Evolutionary conservation across 2,797 vertebrate species (phyloP), one percentile per base, ranked within the genome.

Genomic region (Graptemys geographica): DNA sequence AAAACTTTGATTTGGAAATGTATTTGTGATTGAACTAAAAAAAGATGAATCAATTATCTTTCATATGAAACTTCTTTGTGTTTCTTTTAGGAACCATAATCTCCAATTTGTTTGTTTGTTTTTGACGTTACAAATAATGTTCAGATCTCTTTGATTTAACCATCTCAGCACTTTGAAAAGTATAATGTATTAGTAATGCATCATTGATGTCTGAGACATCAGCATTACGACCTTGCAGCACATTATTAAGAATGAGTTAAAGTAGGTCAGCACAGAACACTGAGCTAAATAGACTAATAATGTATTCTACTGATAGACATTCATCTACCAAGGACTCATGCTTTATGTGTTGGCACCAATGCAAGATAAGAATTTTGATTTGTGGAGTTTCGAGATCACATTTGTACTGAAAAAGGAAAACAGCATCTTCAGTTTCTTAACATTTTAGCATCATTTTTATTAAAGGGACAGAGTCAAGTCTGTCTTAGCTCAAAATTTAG

Each of bases 361-460:
- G 93, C 84, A 96, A 96, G 97, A 98, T 97, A 97, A 97, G 95
- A 88, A 95, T 95, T 98, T 97, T 97, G 96, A 97, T 97, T 97
- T 97, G 97, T 96, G 95, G 93, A 93, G 95, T 97, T 96, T 91
- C 82, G 88, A 92, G 90, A 95, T 90, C 94, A n/a, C 90, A 84
- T 97, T 97, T 91, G 37, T 95, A 51, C 89, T 51, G 94, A 65
- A 79, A 88, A 93, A 94, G 87, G 25, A 83, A 86, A 95, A 55
- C 2, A 28, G 89, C 13, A 52, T 90, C 81, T 95, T 90, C 47
- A 79, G 10, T 82, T 96, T 79, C 94, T 86, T 27, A 49, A 91
- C 86, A 87, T 95, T 88, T 92, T 86, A 85, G 31, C 25, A 69
- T 69, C 12, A 1, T 3, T 96, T 94, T 90, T 93, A 76, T 90